Conservation (phyloP, 2,888 invertebrate genomes). For the Drosophila yooni region DNA sequence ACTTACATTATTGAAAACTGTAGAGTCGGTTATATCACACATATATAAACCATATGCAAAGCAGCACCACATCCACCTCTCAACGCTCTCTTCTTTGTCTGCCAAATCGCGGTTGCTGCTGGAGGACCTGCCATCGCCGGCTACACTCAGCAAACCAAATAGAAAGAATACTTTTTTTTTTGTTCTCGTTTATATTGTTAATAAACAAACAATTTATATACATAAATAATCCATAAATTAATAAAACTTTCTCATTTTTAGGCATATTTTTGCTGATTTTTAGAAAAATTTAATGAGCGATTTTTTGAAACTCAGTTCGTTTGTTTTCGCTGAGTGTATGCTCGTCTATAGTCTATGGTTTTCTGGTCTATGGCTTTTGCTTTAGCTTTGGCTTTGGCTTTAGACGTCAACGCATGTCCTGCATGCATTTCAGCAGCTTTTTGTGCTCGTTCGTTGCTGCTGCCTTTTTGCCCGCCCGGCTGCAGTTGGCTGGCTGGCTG, state of each 20-base stretch:
- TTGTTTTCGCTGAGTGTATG: not conserved
- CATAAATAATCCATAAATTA: not conserved
- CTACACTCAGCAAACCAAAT: not conserved
- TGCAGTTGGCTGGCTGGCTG: slow-evolving; percentile 34
- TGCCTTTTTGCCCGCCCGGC: slow-evolving; percentile 4
- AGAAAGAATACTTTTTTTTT: not conserved
- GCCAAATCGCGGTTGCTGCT: slow-evolving; percentile 29
- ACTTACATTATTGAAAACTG: slow-evolving; percentile 74
- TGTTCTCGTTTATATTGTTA: not conserved
- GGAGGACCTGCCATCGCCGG: slow-evolving; percentile 17
- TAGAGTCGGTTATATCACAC: slow-evolving; percentile 29
- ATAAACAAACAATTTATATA: not conserved
- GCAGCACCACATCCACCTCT: not conserved
- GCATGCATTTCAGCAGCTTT: slow-evolving; percentile 19
- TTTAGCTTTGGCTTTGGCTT: slow-evolving; percentile 55
- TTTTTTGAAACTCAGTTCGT: not conserved
- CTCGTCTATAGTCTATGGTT: slow-evolving; percentile 9
- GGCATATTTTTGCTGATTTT: not conserved
- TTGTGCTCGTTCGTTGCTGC: slow-evolving; percentile 1
- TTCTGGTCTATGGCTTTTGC: slow-evolving; percentile 52
- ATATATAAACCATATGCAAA: slow-evolving; percentile 42
- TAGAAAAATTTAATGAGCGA: not conserved
- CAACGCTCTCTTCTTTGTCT: not conserved
- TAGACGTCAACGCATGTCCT: slow-evolving; percentile 67
- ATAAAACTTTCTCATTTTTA: not conserved